Percentiles rank a stretch among this genome's conserved stretches.
Evolutionary conservation across 2,888 invertebrate genomes (phyloP).

Genomic region (Drosophila fulvimacula): DNA sequence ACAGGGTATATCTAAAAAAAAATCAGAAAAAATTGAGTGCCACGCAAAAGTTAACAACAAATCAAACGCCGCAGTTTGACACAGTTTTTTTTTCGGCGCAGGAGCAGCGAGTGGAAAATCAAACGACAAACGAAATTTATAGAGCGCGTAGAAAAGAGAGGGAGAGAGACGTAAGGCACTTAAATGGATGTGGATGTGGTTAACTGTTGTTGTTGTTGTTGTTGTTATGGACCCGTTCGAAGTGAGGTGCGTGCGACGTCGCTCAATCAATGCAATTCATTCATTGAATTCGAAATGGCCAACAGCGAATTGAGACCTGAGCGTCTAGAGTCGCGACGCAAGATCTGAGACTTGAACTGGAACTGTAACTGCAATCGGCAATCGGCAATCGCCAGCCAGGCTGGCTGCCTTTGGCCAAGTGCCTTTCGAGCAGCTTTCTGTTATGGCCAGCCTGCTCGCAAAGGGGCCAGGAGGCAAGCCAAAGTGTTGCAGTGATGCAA

Average conservation of each 20-base stretch:
- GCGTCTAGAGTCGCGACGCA: neutral
- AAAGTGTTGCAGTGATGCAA: slow-evolving; percentile 41
- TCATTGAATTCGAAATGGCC: slow-evolving; percentile 69
- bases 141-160: slow-evolving; percentile 50
- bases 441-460: slow-evolving; percentile 12
- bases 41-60: slow-evolving; percentile 71
- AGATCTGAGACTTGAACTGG: slow-evolving; percentile 15
- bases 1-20: slow-evolving; percentile 1
- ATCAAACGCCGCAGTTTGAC: slow-evolving; percentile 67
- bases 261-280: slow-evolving; percentile 80
- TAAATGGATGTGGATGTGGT: slow-evolving; percentile 26
- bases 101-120: slow-evolving; percentile 50
- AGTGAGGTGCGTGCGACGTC: slow-evolving; percentile 68
- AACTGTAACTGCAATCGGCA: slow-evolving; percentile 5
- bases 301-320: slow-evolving; percentile 31
- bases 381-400: slow-evolving; percentile 1
- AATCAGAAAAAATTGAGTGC: slow-evolving; percentile 39
- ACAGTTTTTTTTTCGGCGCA: slow-evolving; percentile 69
- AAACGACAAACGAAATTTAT: slow-evolving; percentile 64
- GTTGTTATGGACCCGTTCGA: slow-evolving; percentile 28
- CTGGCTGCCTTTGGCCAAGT: slow-evolving; percentile 42
- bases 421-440: slow-evolving; percentile 57
- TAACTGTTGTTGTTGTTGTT: slow-evolving; percentile 15
- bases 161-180: slow-evolving; percentile 3
- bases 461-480: neutral